Conservation (phyloP, 2,797 vertebrate species). For the Myotis vivesi region DNA sequence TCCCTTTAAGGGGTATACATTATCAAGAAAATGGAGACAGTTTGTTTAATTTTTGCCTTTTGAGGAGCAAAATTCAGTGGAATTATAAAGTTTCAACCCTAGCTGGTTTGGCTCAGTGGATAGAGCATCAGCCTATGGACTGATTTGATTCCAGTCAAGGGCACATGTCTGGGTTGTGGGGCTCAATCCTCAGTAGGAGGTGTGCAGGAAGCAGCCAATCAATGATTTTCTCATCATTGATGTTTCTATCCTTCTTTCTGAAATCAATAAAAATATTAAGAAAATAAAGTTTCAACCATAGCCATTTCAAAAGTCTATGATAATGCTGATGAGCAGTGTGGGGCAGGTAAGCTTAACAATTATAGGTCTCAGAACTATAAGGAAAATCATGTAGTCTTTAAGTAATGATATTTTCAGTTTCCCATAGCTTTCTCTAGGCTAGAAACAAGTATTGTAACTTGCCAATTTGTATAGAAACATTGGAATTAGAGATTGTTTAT, state of each 20-base stretch:
- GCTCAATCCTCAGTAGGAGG: too few species aligned
- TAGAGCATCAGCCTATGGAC: too few species aligned
- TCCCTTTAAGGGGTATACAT: background rate
- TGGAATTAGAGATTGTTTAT: conserved; percentile 15
- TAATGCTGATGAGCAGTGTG: background rate
- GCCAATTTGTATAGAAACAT: background rate
- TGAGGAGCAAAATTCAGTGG: background rate
- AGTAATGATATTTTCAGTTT: background rate
- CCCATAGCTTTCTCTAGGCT: background rate
- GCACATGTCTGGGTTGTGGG: too few species aligned
- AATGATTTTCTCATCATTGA: too few species aligned
- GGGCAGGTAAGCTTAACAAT: background rate
- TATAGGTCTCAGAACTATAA: background rate
- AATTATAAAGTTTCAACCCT: background rate
- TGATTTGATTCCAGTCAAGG: too few species aligned
- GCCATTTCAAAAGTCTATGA: conserved; percentile 10
- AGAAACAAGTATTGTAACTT: background rate
- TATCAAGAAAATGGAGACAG: background rate
- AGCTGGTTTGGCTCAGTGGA: too few species aligned
- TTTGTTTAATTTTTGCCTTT: conserved; percentile 14
- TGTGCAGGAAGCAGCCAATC: too few species aligned
- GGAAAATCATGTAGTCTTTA: background rate
- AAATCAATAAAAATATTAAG: too few species aligned
- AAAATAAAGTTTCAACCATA: background rate
- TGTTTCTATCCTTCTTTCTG: too few species aligned